Evolutionary conservation across 2,113 vertebrate species (phyloP), one percentile per base, ranked within the genome.

Genomic region (Macrotus californicus): DNA sequence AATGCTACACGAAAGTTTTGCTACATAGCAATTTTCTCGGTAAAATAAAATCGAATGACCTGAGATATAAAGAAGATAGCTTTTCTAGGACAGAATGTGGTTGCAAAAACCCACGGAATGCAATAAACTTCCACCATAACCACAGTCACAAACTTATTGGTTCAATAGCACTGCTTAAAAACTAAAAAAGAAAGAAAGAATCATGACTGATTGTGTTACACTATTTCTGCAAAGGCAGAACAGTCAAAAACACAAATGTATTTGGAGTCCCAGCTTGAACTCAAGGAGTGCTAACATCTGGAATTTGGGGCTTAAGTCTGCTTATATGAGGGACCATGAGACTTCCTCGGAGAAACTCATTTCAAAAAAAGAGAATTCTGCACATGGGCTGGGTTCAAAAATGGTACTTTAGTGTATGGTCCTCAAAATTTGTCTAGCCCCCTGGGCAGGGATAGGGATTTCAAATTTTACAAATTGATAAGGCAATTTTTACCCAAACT

Each of bases 31-130:
- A 94, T 94, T 89, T 91, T 79, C 90, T 94, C 69, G 85, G 66
- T 52, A 43, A 96, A 97, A 93, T 75, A 75, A 96, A 93, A 92
- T 89, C 2, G 4, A 93, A 43, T 82, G 29, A 64, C n/a, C 61
- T 66, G 76, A 76, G 67, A 89, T n/a, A 36, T 7, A 91, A 73
- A 89, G 91, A 82, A 96, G 73, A 96, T 3, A 39, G 31, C 43
- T 95, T 91, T 94, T 41, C n/a, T 39, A 70, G 34, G n/a, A 81
- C 77, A 94, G 43, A 86, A 83, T 67, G 12, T 52, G 91, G 12
- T 56, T 95, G 39, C 67, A 95, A 88, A 89, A 89, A 70, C 70
- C 43, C 89, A 75, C 9, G 36, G 66, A 91, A 76, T 77, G 64
- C 31, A 89, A 77, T 59, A 83, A 91, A 94, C 22, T 94, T 92